Evolutionary conservation across 1,140 invertebrate species (phyloP).

Genomic region (Lepidostoma basale): DNA sequence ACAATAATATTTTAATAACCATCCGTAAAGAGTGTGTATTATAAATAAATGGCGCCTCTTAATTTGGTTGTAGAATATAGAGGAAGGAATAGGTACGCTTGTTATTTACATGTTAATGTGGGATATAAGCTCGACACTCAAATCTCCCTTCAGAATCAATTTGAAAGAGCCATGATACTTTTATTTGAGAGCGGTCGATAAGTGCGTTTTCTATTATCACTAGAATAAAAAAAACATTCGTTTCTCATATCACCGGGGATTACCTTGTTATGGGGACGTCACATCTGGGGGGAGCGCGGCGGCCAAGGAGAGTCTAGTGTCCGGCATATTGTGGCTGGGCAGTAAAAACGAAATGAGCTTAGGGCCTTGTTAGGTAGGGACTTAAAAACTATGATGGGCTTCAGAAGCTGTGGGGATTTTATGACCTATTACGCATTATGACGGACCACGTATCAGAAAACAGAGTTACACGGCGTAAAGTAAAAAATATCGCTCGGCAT

Average conservation of each 20-base stretch:
- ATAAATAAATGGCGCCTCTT: too few relatives aligned
- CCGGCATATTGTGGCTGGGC: conserved; percentile 9
- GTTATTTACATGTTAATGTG: too few relatives aligned
- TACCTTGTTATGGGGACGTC: neutral
- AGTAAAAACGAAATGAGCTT: conserved; percentile 12
- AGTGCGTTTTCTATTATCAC: too few relatives aligned
- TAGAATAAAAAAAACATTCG: too few relatives aligned
- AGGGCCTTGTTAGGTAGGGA: neutral
- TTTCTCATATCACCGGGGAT: neutral
- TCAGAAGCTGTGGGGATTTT: neutral
- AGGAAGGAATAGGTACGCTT: too few relatives aligned
- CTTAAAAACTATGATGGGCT: conserved; percentile 22
- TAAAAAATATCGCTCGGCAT: conserved; percentile 17
- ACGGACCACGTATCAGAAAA: conserved; percentile 5
- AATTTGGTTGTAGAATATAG: too few relatives aligned
- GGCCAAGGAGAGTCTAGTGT: conserved; percentile 3
- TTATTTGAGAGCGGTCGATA: too few relatives aligned
- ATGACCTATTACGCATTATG: conserved; percentile 15
- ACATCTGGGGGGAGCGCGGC: neutral
- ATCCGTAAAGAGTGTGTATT: too few relatives aligned
- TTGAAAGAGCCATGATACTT: too few relatives aligned
- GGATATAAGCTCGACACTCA: too few relatives aligned
- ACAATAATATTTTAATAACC: too few relatives aligned
- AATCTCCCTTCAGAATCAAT: too few relatives aligned
- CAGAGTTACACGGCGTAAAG: conserved; percentile 10